Evolutionary conservation across 2,113 vertebrate genomes (phyloP).

Genomic region (Thamnophis sirtalis): DNA sequence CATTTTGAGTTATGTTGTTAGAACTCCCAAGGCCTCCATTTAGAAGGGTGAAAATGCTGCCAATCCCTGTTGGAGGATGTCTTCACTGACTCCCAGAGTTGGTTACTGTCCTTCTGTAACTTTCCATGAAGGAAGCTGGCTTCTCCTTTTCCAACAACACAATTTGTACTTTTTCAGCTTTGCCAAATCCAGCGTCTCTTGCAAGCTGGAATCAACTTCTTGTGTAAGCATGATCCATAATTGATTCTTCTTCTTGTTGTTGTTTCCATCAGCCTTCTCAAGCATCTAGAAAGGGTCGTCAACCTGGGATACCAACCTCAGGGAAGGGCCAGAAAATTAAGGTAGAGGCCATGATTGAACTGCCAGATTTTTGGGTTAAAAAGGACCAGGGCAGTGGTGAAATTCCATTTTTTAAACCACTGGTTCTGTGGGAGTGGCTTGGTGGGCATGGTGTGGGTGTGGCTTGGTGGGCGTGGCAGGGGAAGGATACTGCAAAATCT

Average conservation of each 20-base stretch:
- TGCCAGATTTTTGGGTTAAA: background rate
- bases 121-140: constrained; percentile 30
- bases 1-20: constrained; percentile 15
- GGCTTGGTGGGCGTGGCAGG: too few relatives aligned
- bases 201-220: constrained; percentile 22
- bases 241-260: constrained; percentile 32
- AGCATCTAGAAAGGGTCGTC: background rate
- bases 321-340: background rate
- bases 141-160: background rate
- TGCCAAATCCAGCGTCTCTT: constrained; percentile 37
- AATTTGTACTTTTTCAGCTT: constrained; percentile 13
- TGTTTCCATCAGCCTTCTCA: background rate
- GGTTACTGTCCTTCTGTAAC: background rate
- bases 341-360: background rate
- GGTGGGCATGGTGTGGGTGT: too few relatives aligned
- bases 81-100: constrained; percentile 13
- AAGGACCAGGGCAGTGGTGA: background rate
- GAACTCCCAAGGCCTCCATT: background rate
- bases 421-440: too few relatives aligned
- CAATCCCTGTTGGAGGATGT: constrained; percentile 11
- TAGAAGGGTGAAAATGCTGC: constrained; percentile 17
- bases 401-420: too few relatives aligned
- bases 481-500: too few relatives aligned
- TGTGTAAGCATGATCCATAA: constrained; percentile 13
- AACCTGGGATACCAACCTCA: background rate